These are phyloP conservation scores for Neoscelio sp. DNA, from an alignment of 2,888 invertebrate species.

Conservation along the genomic window DNA sequence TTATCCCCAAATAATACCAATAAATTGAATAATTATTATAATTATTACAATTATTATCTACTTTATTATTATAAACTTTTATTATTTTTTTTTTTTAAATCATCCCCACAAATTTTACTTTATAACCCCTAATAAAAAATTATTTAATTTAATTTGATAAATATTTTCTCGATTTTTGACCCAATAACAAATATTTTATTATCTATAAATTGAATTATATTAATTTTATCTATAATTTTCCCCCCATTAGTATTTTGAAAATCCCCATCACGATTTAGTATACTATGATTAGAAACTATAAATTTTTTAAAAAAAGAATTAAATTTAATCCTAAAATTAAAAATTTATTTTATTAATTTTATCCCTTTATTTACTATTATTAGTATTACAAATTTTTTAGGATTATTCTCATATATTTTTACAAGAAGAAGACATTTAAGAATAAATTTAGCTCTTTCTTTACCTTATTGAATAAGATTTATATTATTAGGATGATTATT, in stretches of 20 bases:
- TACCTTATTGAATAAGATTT: conserved; percentile 87
- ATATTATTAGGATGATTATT: conserved; percentile 87
- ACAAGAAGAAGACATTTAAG: conserved; percentile 87
- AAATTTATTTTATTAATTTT: conserved; percentile 83
- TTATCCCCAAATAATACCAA: conserved; percentile 52
- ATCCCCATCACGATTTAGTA: conserved; percentile 72
- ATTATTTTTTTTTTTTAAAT: conserved; percentile 65
- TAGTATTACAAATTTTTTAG: conserved; percentile 88
- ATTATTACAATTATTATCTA: neutral
- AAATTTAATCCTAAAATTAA: conserved; percentile 84
- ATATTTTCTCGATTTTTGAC: conserved; percentile 88
- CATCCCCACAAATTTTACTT: too few relatives aligned
- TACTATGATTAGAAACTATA: conserved; percentile 69
- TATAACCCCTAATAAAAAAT: conserved; percentile 84
- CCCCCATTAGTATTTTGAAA: conserved; percentile 37
- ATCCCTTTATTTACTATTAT: conserved; percentile 85
- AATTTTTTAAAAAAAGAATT: conserved; percentile 77
- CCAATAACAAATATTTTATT: conserved; percentile 84
- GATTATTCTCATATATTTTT: conserved; percentile 89
- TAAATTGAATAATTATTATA: too few relatives aligned
- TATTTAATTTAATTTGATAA: conserved; percentile 85
- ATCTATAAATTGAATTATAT: conserved; percentile 85
- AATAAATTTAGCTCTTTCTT: conserved; percentile 85
- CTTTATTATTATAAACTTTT: neutral
- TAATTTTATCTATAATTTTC: conserved; percentile 14